Evolutionary conservation across 2,888 invertebrate species (phyloP).

Genomic region (Erebia epiphron): DNA sequence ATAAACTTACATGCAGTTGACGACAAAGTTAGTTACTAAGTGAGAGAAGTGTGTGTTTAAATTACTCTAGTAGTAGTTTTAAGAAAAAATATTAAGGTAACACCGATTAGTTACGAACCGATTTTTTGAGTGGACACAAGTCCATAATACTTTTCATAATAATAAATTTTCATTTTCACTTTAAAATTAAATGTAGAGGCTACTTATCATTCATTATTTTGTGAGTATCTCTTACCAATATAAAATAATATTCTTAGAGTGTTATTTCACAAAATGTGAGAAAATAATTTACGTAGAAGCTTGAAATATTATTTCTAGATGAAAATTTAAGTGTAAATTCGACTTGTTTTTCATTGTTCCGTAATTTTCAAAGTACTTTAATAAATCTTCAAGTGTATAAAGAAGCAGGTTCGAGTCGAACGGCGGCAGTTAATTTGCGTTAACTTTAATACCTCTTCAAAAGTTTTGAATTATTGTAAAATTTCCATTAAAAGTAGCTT

Average conservation of each 20-base stretch:
- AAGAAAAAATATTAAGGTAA: not conserved
- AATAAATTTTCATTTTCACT: too few species aligned
- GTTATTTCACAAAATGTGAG: too few species aligned
- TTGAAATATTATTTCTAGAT: too few species aligned
- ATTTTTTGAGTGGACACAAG: too few species aligned
- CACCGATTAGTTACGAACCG: not conserved
- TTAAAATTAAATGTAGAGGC: too few species aligned
- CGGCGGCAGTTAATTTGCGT: constrained; percentile 9
- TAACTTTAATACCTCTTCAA: not conserved
- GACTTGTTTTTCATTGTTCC: not conserved
- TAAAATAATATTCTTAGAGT: too few species aligned
- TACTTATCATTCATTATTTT: too few species aligned
- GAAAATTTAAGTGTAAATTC: not conserved
- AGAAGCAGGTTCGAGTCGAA: not conserved
- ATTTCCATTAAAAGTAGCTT: constrained; percentile 3
- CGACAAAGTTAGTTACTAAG: not conserved
- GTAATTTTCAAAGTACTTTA: not conserved
- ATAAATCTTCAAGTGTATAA: not conserved
- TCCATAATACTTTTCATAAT: not conserved
- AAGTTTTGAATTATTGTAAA: constrained; percentile 12
- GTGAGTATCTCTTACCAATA: too few species aligned
- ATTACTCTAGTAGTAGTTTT: not conserved
- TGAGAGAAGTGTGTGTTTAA: not conserved
- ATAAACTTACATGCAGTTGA: not conserved
- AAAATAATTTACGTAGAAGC: not conserved